phyloP scores from a whole-genome alignment of 2,888 invertebrate genomes.

The Pasiphila rectangulata region DNA sequence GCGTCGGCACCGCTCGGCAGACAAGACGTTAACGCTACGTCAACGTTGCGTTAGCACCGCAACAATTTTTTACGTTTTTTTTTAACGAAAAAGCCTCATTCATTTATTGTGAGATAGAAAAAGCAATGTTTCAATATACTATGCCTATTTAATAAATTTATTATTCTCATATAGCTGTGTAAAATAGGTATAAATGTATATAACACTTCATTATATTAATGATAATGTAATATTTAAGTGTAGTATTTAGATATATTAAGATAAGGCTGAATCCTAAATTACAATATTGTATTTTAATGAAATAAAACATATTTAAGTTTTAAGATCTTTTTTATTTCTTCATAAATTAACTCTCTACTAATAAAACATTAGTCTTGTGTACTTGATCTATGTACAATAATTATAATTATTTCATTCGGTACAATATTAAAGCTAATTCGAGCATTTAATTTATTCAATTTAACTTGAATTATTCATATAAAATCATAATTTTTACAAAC shows the following conservation, averaged over 20 bases:
- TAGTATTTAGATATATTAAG: slow-evolving; percentile 39
- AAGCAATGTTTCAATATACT: neutral
- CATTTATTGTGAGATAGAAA: too few species aligned
- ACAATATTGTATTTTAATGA: slow-evolving; percentile 49
- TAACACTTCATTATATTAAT: slow-evolving; percentile 50
- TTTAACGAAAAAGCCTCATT: too few species aligned
- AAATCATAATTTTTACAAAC: neutral
- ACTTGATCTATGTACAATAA: neutral
- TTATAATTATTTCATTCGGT: neutral
- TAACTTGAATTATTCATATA: neutral
- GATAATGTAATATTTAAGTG: slow-evolving; percentile 37
- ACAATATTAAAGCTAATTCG: neutral
- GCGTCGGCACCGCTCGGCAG: too few species aligned
- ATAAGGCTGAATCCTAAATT: slow-evolving; percentile 62
- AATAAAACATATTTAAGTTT: slow-evolving; percentile 44
- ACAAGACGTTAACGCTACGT: too few species aligned
- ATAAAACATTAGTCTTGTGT: neutral
- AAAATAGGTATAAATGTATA: slow-evolving; percentile 1
- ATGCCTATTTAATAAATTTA: too few species aligned
- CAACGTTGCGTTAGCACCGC: too few species aligned
- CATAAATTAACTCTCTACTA: neutral
- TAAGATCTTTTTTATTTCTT: slow-evolving; percentile 12
- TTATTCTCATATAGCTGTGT: slow-evolving; percentile 3
- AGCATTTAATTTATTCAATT: neutral
- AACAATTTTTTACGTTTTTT: too few species aligned